Evolutionary conservation across 64 coral and sea anemone species (phyloP), one percentile per base, ranked within the genome.

Genomic region (Montipora foliosa): DNA sequence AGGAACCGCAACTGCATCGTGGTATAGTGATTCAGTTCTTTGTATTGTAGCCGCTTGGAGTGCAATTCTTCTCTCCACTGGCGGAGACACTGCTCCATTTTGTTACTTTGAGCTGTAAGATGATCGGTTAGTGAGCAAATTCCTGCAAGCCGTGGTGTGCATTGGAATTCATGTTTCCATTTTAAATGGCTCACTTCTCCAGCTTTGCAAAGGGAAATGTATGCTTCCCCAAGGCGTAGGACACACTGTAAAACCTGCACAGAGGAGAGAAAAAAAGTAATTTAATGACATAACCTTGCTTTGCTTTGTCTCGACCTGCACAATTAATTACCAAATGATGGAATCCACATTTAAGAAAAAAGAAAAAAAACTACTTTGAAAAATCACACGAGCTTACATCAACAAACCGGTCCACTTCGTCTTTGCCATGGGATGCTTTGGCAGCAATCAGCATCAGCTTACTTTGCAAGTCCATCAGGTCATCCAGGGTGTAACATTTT

Each of bases 141-240:
- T 55, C 74, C 70, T 5, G 78, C 44, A 52, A 91, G 94, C 0
- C 0, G 12, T 48, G 64, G 29, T 37, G 16, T 80, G 72, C 91
- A 96, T 3, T 75, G 14, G 87, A 94, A 91, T 12, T 89, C 89
- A 44, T 49, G 8, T 60, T 75, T 79, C 95, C 95, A 96, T 16
- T 88, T 75, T 25, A 96, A 88, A 50, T 96, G 91, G 67, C 88
- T 91, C 12, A 94, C 95, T 62, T 96, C 95, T 12, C 95, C 95
- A 49, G 91, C 81, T 60, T 94, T 83, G 67, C 88, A 94, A 47
- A 96, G 88, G 14, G 67, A 49, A 10, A 78, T 87, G 74, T 96
- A 96, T 3, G 93, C 88, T 82, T 75, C 55, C 46, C 85, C 95
- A 51, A 96, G 53, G 15, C 91, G 62, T 57, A 88, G 66, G 11